These are phyloP conservation scores for Rousettus leschenaultii DNA, from an alignment of 2,113 vertebrate species.

Conservation along the genomic window DNA sequence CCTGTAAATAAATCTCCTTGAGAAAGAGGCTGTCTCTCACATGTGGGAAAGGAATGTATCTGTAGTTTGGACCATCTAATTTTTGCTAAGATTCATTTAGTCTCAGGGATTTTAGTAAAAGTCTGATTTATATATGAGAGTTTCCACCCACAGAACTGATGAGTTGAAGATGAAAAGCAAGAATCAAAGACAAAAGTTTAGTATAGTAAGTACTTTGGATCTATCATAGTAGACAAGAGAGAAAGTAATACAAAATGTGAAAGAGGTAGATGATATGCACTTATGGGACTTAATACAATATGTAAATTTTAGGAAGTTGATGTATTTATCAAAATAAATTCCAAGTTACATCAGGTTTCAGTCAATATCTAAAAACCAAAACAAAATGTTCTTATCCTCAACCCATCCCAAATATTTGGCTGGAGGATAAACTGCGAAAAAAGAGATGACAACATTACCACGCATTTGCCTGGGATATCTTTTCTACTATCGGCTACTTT, in stretches of 20 bases:
- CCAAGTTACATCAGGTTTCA: not conserved
- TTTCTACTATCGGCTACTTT: not conserved
- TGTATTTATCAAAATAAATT: not conserved
- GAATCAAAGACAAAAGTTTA: not conserved
- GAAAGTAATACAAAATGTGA: not conserved
- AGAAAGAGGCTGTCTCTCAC: not conserved
- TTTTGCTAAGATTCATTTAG: not conserved
- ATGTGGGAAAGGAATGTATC: not conserved
- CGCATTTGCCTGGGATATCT: not conserved
- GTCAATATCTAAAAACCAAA: not conserved
- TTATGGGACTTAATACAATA: not conserved
- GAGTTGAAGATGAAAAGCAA: not conserved
- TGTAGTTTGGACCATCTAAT: not conserved
- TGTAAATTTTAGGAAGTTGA: not conserved
- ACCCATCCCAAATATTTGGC: not conserved
- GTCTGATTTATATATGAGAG: not conserved
- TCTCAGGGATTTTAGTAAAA: not conserved
- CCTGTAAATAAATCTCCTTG: not conserved
- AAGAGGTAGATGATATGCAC: not conserved
- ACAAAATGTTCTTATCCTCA: not conserved
- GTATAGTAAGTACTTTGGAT: not conserved
- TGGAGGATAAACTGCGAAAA: not conserved
- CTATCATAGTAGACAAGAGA: not conserved
- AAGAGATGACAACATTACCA: not conserved
- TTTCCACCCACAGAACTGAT: not conserved